Evolutionary conservation across 2,797 vertebrate species (phyloP), one percentile per base, ranked within the genome.

Genomic region (Xenentodon cancila): DNA sequence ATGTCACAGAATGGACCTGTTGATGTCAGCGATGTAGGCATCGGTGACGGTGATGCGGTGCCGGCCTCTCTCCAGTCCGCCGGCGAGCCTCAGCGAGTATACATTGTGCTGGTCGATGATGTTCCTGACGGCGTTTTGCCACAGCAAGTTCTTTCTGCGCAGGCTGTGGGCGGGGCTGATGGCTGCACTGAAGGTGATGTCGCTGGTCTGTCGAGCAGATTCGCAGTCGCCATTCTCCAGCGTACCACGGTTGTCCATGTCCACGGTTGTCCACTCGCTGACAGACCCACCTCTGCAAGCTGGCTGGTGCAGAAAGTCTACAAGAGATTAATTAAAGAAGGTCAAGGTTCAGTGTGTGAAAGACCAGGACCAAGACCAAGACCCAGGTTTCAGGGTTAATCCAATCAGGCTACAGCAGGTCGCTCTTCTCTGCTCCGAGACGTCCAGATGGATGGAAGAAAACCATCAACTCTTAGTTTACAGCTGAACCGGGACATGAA

Each of bases 1-100:
- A 56, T 19, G 9, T 65, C 64, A 46, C 21, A 0, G 11, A 0
- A 1, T 1, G 9, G 49, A 81, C 59, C 73, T 79, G 81, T 90
- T 92, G 75, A 90, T 84, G 22, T 91, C 87, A 0, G 83, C 64
- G 2, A 91, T 87, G 71, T 89, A 86, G 53, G 88, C 77, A 22
- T 90, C 85, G 0, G 84, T 90, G 51, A 91, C 81, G 1, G 70
- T 55, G 53, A 91, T 86, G 77, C 64, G 77, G 70, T 63, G 87
- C 7, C 54, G 9, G 6, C 43, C 54, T 7, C 74, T n/a, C 61
- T 71, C 74, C 53, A 61, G 50, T 22, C 25, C 78, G 0, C 77
- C 75, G 1, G 68, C 75, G 0, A 84, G 73, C 66, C 61, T 65
- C 59, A 82, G 74, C 0, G 79, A 69, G 51, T 81, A 62, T 6